Conservation (phyloP, 2,113 vertebrate genomes). For the Takifugu bimaculatus region DNA sequence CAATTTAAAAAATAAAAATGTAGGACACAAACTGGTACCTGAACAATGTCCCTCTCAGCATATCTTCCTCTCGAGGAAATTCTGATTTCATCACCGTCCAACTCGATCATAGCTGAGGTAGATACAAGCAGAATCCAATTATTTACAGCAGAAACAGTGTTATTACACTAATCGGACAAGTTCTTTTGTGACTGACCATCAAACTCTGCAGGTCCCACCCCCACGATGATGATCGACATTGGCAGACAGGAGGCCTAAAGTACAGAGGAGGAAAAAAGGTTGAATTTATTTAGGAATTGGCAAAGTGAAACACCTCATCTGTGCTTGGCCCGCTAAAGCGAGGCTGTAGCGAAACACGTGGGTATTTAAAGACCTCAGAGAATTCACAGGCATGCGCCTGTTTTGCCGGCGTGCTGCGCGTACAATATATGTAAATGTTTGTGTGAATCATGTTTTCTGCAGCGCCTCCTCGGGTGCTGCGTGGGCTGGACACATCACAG, state of each 20-base stretch:
- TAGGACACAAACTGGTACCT: slow-evolving; percentile 71
- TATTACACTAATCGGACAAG: not conserved
- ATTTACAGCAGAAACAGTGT: not conserved
- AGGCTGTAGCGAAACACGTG: not conserved
- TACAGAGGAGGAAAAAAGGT: not conserved
- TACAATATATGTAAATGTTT: slow-evolving; percentile 4
- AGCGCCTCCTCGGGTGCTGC: slow-evolving; percentile 23
- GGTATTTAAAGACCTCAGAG: not conserved
- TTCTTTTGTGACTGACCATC: slow-evolving; percentile 77
- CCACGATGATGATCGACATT: slow-evolving; percentile 95
- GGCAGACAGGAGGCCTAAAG: slow-evolving; percentile 85
- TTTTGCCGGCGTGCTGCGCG: not conserved
- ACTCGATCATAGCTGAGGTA: slow-evolving; percentile 87
- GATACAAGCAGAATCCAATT: not conserved
- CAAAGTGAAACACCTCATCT: not conserved
- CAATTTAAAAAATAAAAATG: not conserved
- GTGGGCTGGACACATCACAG: slow-evolving; percentile 31
- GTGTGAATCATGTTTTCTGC: slow-evolving; percentile 12
- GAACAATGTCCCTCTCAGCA: slow-evolving; percentile 96
- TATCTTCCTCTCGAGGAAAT: slow-evolving; percentile 93
- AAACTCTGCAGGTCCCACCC: slow-evolving; percentile 92
- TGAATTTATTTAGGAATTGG: not conserved
- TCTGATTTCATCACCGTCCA: slow-evolving; percentile 93
- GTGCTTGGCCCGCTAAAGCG: not conserved
- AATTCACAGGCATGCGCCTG: too few relatives aligned